These are phyloP conservation scores for Sphaerophoria rueppellii DNA, from an alignment of 2,888 invertebrate species.

Conservation along the genomic window DNA sequence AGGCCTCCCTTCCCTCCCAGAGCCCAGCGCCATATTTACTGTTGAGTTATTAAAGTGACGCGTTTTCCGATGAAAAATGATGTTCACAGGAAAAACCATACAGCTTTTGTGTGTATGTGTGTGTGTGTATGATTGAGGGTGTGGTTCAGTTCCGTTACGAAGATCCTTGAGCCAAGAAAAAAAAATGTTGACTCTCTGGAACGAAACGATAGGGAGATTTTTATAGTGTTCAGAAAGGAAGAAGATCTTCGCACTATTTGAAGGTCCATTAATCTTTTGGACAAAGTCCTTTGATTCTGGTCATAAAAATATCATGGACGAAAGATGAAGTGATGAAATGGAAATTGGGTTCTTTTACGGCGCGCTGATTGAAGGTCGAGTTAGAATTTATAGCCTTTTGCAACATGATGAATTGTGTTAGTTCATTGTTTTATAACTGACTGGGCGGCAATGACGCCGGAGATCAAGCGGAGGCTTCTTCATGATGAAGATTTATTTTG, in stretches of 20 bases:
- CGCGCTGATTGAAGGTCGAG: constrained; percentile 58
- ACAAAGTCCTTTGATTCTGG: constrained; percentile 50
- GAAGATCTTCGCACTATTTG: constrained; percentile 61
- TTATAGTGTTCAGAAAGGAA: constrained; percentile 46
- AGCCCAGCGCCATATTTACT: constrained; percentile 59
- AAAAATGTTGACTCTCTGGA: constrained; percentile 23
- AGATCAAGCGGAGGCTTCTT: background rate
- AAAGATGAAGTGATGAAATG: constrained; percentile 66
- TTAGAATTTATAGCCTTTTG: constrained; percentile 37
- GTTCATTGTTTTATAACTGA: constrained; percentile 57
- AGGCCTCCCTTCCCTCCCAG: constrained; percentile 10
- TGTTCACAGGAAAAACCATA: constrained; percentile 54
- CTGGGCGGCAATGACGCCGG: background rate
- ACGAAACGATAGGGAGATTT: constrained; percentile 51
- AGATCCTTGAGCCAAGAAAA: background rate
- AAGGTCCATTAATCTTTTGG: constrained; percentile 68
- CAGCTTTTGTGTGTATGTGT: constrained; percentile 17
- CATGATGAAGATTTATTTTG: constrained; percentile 45
- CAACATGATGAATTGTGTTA: constrained; percentile 59
- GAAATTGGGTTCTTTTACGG: constrained; percentile 63
- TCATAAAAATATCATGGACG: constrained; percentile 62
- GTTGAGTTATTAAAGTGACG: constrained; percentile 69
- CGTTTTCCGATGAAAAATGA: constrained; percentile 68
- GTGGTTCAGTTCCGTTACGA: background rate
- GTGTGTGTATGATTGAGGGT: background rate